Conservation (phyloP, 2,113 vertebrate genomes). For the Corythoichthys haematopterus region DNA sequence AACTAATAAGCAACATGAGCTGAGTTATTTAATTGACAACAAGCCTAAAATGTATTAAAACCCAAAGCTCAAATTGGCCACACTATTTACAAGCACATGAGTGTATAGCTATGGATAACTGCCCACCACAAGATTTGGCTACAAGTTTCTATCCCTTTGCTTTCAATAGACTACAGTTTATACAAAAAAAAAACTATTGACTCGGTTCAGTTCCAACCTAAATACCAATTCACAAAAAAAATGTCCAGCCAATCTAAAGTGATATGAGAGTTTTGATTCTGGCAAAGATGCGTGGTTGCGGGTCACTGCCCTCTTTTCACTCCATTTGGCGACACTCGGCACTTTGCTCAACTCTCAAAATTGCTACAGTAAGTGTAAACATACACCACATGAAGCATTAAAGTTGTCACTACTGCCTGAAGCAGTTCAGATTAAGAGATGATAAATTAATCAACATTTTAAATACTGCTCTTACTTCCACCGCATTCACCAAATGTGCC, state of each 20-base stretch:
- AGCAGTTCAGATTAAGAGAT: not conserved
- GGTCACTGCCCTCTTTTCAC: not conserved
- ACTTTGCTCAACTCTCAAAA: not conserved
- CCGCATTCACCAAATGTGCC: not conserved
- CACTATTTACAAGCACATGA: not conserved
- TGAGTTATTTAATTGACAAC: not conserved
- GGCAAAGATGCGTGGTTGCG: not conserved
- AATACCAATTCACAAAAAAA: not conserved
- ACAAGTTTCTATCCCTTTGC: not conserved
- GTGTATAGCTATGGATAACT: not conserved
- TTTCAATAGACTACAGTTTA: not conserved
- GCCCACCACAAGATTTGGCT: not conserved
- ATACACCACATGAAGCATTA: not conserved
- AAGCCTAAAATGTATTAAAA: not conserved
- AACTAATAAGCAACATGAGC: constrained; percentile 10
- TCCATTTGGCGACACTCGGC: not conserved
- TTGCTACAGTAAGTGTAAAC: not conserved
- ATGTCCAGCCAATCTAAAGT: not conserved
- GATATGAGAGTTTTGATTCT: not conserved
- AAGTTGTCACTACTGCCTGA: not conserved
- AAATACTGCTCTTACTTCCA: not conserved
- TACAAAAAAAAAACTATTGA: not conserved
- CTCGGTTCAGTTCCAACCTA: not conserved
- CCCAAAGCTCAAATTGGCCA: not conserved
- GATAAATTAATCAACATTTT: too few relatives aligned